Evolutionary conservation across 2,888 invertebrate genomes (phyloP), one percentile per base, ranked within the genome.

Genomic region (Blastobasis adustella): DNA sequence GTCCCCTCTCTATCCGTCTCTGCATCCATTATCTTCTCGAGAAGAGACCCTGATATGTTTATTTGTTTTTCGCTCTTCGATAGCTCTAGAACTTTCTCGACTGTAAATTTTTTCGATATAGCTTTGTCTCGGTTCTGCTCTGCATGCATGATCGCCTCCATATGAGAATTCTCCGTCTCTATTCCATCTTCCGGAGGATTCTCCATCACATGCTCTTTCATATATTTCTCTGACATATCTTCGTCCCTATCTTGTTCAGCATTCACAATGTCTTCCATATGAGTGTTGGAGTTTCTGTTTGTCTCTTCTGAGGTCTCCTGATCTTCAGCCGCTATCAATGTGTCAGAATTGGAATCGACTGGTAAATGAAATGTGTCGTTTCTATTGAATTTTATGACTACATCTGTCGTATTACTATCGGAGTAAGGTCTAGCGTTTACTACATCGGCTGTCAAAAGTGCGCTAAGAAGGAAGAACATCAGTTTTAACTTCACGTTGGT

Each of bases 401-500:
- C 62, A 45, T 85, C 80, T 41, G 81, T 79, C 0, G 66, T 59
- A 50, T 78, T 81, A 39, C 54, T 58, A 10, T 70, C 58, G 4
- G 82, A 76, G 56, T 82, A 79, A 0, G 87, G 88, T 37, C 86
- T 66, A 1, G 83, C 77, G 51, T 82, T 73, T 4, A 84, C 78
- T 54, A 84, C 74, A 55, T 86, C 84, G 0, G 79, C 81, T 6
- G 82, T 77, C 37, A 86, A 58, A 10, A 87, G 70, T 8, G 78
- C 75, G 56, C 82, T 84, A 5, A 88, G 62, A 10, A 87, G 73
- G 58, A 75, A 86, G 58, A 82, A 86, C 79, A 87, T 82, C 23
- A 86, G 73, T 75, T 88, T 88, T 75, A 88, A 79, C 66, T 86
- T 87, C 7, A 88, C 85, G 73, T 86, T 87, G 49, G 88, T 87